Percentiles rank a stretch among this genome's conserved stretches.
Evolutionary conservation across 2,888 invertebrate species (phyloP).

Genomic region (Scotopteryx bipunctaria): DNA sequence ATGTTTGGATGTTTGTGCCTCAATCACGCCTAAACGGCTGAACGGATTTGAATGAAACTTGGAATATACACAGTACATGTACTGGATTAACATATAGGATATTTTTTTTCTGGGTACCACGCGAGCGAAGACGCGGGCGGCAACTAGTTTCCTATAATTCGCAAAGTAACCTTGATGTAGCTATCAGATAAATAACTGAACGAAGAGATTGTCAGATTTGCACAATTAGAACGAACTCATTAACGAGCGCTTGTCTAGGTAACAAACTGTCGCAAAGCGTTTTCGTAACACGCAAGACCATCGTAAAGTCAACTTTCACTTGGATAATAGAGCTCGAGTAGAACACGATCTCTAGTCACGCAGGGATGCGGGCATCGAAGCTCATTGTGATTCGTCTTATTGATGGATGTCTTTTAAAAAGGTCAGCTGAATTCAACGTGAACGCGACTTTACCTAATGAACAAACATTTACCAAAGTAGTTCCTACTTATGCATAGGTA

Average conservation of each 20-base stretch:
- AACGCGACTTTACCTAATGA: constrained; percentile 14
- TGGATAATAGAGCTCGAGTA: constrained; percentile 61
- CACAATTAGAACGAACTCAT: constrained; percentile 14
- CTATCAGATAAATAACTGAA: too few species aligned
- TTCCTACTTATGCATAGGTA: too few species aligned
- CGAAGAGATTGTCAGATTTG: neutral
- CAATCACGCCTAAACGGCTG: too few species aligned
- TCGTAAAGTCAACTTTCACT: constrained; percentile 75
- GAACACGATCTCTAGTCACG: constrained; percentile 69
- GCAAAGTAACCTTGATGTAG: too few species aligned
- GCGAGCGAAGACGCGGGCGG: too few species aligned
- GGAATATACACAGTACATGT: too few species aligned
- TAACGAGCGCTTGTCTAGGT: constrained; percentile 7
- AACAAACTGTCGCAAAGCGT: constrained; percentile 44
- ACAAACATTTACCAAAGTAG: neutral
- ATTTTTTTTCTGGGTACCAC: too few species aligned
- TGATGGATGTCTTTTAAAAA: constrained; percentile 52
- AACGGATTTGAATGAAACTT: too few species aligned
- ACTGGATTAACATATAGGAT: too few species aligned
- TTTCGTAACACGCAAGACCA: constrained; percentile 71
- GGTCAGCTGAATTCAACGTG: constrained; percentile 42
- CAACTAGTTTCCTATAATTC: too few species aligned
- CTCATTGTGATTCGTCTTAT: constrained; percentile 34
- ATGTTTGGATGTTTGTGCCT: too few species aligned
- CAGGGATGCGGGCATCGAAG: constrained; percentile 47